Conservation (phyloP, 2,113 vertebrate species). For the Amphiprion percula region DNA sequence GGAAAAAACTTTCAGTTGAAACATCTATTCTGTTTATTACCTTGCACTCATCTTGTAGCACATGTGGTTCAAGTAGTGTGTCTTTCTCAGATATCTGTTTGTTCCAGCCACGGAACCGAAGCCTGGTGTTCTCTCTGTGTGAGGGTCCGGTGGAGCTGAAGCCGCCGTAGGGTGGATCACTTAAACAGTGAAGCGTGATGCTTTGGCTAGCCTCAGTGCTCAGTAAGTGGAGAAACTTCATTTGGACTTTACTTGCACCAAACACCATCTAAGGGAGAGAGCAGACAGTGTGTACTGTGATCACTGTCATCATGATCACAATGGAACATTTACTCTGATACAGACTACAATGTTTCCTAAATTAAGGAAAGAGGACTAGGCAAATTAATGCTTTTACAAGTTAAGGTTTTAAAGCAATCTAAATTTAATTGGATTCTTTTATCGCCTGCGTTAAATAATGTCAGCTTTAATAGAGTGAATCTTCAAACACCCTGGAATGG, state of each 20-base stretch:
- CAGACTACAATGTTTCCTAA: background rate
- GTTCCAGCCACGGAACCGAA: conserved; percentile 94
- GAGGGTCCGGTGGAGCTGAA: conserved; percentile 62
- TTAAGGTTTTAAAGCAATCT: background rate
- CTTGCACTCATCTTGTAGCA: conserved; percentile 93
- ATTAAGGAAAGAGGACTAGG: no score
- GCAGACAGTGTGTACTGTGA: background rate
- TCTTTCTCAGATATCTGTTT: conserved; percentile 91
- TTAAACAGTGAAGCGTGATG: conserved; percentile 92
- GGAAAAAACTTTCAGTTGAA: no score
- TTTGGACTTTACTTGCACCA: conserved; percentile 93
- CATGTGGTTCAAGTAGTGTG: conserved; percentile 88
- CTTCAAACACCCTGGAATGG: no score
- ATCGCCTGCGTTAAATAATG: background rate
- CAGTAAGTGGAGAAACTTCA: conserved; percentile 98
- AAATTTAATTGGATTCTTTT: background rate
- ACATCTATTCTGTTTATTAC: conserved; percentile 68
- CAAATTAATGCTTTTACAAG: background rate
- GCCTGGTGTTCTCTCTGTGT: conserved; percentile 52
- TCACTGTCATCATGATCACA: conserved; percentile 1
- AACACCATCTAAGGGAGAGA: conserved; percentile 88
- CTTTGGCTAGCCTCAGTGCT: conserved; percentile 93
- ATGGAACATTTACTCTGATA: background rate
- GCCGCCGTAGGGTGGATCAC: conserved; percentile 68
- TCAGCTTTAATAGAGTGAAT: no score